Conservation (phyloP, 2,888 invertebrate genomes). For the Argynnis bischoffii region DNA sequence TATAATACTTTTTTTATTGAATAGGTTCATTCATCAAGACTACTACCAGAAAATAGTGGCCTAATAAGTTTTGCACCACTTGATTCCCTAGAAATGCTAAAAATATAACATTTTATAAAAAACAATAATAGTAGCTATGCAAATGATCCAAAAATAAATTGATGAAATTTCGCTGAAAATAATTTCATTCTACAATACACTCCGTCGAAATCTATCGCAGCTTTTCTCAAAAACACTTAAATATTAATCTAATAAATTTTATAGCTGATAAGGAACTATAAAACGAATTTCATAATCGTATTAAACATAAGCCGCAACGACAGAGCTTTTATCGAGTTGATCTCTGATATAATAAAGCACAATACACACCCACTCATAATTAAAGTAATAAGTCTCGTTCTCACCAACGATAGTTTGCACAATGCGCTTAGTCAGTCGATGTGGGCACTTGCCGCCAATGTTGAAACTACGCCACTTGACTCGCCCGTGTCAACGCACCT, state of each 20-base stretch:
- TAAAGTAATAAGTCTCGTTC: conserved; percentile 39
- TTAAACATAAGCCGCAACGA: conserved; percentile 17
- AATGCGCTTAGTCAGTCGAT: conserved; percentile 47
- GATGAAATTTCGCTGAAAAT: background rate
- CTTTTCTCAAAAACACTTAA: conserved; percentile 16
- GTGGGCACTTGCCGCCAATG: conserved; percentile 45
- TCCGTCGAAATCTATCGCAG: background rate
- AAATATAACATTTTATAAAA: too few relatives aligned
- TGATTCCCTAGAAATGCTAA: too few relatives aligned
- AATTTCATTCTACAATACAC: background rate
- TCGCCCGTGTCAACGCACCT: conserved; percentile 62
- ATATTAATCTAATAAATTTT: conserved; percentile 15
- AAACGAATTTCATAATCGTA: conserved; percentile 27
- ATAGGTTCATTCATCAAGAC: too few relatives aligned
- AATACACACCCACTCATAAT: conserved; percentile 38
- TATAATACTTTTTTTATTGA: too few relatives aligned
- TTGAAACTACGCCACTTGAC: conserved; percentile 61
- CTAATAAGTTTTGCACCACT: too few relatives aligned
- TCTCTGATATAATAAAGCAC: conserved; percentile 39
- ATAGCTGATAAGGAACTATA: conserved; percentile 24
- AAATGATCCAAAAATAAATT: background rate
- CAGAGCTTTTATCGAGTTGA: conserved; percentile 34
- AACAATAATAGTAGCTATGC: background rate
- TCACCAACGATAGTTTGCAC: conserved; percentile 44
- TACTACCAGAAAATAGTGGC: too few relatives aligned